These are phyloP conservation scores for Acrocephalus arundinaceus DNA, from an alignment of 2,113 vertebrate genomes.

Conservation along the genomic window DNA sequence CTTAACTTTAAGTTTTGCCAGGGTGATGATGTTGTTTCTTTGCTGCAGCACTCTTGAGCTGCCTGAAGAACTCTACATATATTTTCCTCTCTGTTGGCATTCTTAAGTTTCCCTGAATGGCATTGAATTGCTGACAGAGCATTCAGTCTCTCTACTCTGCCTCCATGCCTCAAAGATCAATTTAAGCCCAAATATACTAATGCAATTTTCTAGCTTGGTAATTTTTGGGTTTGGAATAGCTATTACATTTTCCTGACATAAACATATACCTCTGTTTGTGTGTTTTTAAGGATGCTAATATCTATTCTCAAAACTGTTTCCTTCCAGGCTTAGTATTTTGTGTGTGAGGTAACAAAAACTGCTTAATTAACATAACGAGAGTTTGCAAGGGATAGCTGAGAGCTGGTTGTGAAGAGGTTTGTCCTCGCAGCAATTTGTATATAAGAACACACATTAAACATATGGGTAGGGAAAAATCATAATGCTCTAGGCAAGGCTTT, in stretches of 20 bases:
- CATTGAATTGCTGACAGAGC: neutral
- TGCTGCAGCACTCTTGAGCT: neutral
- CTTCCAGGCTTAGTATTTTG: neutral
- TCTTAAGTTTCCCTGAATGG: neutral
- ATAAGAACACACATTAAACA: constrained; percentile 19
- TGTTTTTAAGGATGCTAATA: neutral
- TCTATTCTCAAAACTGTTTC: neutral
- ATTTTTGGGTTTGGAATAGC: neutral
- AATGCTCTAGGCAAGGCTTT: constrained; percentile 31
- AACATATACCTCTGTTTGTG: neutral
- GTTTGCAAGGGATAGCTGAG: neutral
- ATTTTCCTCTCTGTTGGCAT: neutral
- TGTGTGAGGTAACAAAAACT: neutral
- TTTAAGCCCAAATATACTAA: neutral
- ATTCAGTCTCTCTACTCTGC: neutral
- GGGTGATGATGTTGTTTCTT: neutral
- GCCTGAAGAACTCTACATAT: neutral
- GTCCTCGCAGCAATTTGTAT: neutral
- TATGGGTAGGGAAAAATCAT: neutral
- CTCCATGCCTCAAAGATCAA: neutral
- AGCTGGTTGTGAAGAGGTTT: neutral
- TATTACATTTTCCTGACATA: neutral
- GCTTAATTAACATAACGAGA: neutral
- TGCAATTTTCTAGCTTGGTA: neutral
- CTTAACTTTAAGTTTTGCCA: neutral